Base-by-base conservation (phyloP, 2,888 invertebrate species). In the Nomada ferruginata region DNA sequence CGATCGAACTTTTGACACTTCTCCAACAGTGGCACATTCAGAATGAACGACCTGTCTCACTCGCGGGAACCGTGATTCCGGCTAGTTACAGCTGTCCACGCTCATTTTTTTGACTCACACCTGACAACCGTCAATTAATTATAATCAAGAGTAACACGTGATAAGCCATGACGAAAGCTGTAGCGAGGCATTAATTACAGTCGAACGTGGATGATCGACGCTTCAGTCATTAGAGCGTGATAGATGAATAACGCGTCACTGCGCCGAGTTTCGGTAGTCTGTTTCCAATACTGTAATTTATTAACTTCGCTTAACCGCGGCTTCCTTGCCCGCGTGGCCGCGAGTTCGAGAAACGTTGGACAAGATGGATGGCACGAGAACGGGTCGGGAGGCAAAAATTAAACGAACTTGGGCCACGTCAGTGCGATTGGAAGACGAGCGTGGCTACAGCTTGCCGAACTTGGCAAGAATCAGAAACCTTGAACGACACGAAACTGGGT, bases 391-490 rank as follows among this genome's bases (percentile, higher is more conserved):
- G 55, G 80, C 9, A 7, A 73, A 70, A 73, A 76, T 76, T 73
- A 52, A 73, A 26, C 60, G 63, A 55, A 15, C 68, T 68, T 64
- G 23, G 29, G n/a, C 42, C 3, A 20, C 53, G 70, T 68, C 23
- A 10, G 10, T 47, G 70, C 9, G 68, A 59, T 64, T 68, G 61
- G 29, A 23, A 68, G 61, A 60, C 68, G 23, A 42, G 65, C 42
- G 11, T 60, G 13, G 23, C n/a, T 18, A 11, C 26, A 13, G 63
- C 23, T 26, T 26, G n/a, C 66, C 29, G 65, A 80, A 76, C 59
- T 82, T 82, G 76, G 76, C 82, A 68, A 76, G 72, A 59, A 57
- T 76, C 36, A 29, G 66, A 29, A 79, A 76, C 79, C 75, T 76
- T 68, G 76, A 82, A 76, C 50, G 71, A 65, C 47, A 26, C 64